Percentiles rank a stretch among this genome's conserved stretches.
Evolutionary conservation across 2,113 vertebrate species (phyloP).

Genomic region (Lonchura striata): DNA sequence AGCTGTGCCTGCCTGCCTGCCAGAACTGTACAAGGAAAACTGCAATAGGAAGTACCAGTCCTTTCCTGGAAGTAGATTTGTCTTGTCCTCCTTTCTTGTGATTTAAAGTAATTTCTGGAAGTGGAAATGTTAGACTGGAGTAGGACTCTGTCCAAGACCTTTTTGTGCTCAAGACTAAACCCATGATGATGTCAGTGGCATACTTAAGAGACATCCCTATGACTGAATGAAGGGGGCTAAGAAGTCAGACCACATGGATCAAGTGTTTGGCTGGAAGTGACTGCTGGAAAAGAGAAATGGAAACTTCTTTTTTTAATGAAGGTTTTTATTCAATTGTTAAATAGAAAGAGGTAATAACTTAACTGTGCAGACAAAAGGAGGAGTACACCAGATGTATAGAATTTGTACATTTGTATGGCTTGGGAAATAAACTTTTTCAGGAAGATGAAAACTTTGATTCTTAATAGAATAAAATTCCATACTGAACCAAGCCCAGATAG

Average conservation of each 20-base stretch:
- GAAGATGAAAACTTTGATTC: slow-evolving; percentile 26
- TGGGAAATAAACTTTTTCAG: not conserved
- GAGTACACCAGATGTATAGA: not conserved
- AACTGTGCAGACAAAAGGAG: slow-evolving; percentile 15
- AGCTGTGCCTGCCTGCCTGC: not conserved
- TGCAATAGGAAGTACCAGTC: not conserved
- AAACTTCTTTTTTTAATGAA: not conserved
- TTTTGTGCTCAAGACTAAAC: not conserved
- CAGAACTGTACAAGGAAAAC: not conserved
- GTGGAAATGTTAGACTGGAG: not conserved
- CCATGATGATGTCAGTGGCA: too few species aligned
- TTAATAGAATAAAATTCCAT: slow-evolving; percentile 31
- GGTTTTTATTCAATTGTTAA: slow-evolving; percentile 58
- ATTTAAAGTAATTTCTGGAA: not conserved
- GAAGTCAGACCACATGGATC: not conserved
- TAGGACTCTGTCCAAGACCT: not conserved
- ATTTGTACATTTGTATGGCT: slow-evolving; percentile 1
- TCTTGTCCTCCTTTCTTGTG: not conserved
- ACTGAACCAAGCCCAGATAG: slow-evolving; percentile 26
- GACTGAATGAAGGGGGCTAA: not conserved
- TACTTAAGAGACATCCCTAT: not conserved
- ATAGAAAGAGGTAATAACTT: slow-evolving; percentile 64
- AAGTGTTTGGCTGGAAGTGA: not conserved
- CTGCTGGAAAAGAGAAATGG: not conserved
- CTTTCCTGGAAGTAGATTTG: not conserved